phyloP scores from a whole-genome alignment of 1,140 invertebrate genomes.

The Zaprionus nigranus region DNA sequence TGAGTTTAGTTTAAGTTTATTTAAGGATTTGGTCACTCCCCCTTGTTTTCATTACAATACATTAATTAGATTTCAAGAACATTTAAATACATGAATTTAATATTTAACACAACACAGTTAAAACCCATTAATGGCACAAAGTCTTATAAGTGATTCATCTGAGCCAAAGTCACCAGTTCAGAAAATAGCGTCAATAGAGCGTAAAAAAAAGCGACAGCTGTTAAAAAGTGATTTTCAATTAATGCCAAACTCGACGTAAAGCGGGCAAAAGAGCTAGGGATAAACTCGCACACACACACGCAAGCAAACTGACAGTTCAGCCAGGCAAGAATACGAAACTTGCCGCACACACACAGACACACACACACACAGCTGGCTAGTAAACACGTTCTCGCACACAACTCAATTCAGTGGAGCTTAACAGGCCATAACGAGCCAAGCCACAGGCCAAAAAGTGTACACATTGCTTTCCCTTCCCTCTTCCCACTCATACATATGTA shows the following conservation, averaged over 20 bases:
- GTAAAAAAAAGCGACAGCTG: constrained; percentile 23
- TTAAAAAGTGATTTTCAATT: constrained; percentile 72
- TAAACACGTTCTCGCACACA: constrained; percentile 40
- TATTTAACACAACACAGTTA: too few species aligned
- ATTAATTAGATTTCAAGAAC: too few species aligned
- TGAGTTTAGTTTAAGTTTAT: too few species aligned
- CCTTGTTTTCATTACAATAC: background rate
- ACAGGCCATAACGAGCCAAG: constrained; percentile 75
- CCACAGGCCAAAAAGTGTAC: constrained; percentile 63
- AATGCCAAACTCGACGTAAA: constrained; percentile 42
- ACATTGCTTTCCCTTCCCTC: constrained; percentile 13
- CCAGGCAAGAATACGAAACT: constrained; percentile 2
- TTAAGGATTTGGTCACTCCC: too few species aligned
- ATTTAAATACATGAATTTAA: too few species aligned
- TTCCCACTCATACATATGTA: constrained; percentile 5
- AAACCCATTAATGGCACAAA: background rate
- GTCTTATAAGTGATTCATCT: background rate
- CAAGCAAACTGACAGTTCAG: background rate
- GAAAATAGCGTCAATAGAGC: background rate
- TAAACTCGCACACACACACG: background rate
- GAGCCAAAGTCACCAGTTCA: constrained; percentile 2
- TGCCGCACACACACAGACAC: background rate
- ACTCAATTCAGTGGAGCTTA: constrained; percentile 72
- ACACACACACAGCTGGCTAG: background rate
- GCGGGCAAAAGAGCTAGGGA: background rate